Evolutionary conservation across 2,113 vertebrate genomes (phyloP).

Genomic region (Porphyrio hochstetteri): DNA sequence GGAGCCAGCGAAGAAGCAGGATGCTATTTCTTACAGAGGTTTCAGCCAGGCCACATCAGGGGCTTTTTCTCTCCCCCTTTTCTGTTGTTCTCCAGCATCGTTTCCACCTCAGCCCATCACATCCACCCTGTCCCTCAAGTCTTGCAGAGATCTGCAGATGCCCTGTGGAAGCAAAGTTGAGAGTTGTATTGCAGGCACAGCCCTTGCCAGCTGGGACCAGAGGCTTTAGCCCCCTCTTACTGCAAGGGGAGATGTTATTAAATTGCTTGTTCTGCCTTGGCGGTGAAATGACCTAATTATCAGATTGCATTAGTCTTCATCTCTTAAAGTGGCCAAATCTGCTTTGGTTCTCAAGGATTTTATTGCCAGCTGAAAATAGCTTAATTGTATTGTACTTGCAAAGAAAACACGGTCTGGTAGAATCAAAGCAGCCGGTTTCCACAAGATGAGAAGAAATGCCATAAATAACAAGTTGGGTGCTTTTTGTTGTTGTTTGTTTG

Average conservation of each 20-base stretch:
- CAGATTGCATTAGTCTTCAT: conserved; percentile 69
- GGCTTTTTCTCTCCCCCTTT: neutral
- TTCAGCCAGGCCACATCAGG: neutral
- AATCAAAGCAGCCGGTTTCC: conserved; percentile 45
- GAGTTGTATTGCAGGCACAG: neutral
- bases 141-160: neutral
- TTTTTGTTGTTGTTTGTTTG: neutral
- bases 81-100: neutral
- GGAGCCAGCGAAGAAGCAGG: neutral
- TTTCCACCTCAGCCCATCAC: neutral
- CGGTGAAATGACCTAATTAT: conserved; percentile 54
- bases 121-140: neutral
- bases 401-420: conserved; percentile 48
- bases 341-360: conserved; percentile 45
- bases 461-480: conserved; percentile 39
- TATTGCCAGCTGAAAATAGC: conserved; percentile 65
- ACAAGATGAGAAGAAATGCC: conserved; percentile 55
- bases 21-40: neutral
- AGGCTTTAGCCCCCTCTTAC: neutral
- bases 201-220: conserved; percentile 15
- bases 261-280: conserved; percentile 62
- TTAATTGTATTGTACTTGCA: conserved; percentile 53
- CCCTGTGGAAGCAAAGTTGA: neutral
- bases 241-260: conserved; percentile 35
- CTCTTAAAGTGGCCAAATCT: conserved; percentile 52